These are phyloP conservation scores for Callyntrura sp. DNA, from an alignment of 2,888 invertebrate species.

Conservation along the genomic window DNA sequence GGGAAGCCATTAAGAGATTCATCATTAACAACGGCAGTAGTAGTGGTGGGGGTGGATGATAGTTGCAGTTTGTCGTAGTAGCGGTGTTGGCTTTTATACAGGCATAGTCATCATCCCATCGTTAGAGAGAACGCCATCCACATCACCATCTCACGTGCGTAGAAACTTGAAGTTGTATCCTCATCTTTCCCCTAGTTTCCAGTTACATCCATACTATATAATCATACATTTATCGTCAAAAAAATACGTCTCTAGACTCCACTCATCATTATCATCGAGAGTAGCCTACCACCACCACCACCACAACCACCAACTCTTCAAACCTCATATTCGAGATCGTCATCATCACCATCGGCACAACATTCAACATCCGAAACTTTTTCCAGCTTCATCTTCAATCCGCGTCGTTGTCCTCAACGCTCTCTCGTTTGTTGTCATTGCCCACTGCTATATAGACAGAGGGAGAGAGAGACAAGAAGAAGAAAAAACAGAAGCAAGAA, in stretches of 20 bases:
- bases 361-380: slow-evolving; percentile 65
- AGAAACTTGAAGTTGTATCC: not conserved
- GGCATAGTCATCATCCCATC: slow-evolving; percentile 33
- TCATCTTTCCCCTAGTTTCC: slow-evolving; percentile 22
- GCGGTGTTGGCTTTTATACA: not conserved
- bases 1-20: slow-evolving; percentile 77
- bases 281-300: slow-evolving; percentile 22
- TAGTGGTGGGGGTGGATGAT: not conserved
- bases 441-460: slow-evolving; percentile 52
- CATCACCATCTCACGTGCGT: slow-evolving; percentile 7
- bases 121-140: slow-evolving; percentile 23
- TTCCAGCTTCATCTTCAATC: slow-evolving; percentile 29
- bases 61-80: slow-evolving; percentile 20
- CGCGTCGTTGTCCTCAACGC: slow-evolving; percentile 1
- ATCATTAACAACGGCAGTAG: slow-evolving; percentile 51
- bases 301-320: slow-evolving; percentile 41
- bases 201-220: not conserved
- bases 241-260: slow-evolving; percentile 67
- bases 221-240: not conserved
- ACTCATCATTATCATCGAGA: slow-evolving; percentile 60
- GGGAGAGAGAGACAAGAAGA: slow-evolving; percentile 21
- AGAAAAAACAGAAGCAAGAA: not conserved
- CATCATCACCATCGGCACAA: slow-evolving; percentile 48
- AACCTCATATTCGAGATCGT: slow-evolving; percentile 74
- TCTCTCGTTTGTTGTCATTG: slow-evolving; percentile 35